These are phyloP conservation scores for Drosophila tsacasi DNA, from an alignment of 1,140 invertebrate species.

Conservation along the genomic window DNA sequence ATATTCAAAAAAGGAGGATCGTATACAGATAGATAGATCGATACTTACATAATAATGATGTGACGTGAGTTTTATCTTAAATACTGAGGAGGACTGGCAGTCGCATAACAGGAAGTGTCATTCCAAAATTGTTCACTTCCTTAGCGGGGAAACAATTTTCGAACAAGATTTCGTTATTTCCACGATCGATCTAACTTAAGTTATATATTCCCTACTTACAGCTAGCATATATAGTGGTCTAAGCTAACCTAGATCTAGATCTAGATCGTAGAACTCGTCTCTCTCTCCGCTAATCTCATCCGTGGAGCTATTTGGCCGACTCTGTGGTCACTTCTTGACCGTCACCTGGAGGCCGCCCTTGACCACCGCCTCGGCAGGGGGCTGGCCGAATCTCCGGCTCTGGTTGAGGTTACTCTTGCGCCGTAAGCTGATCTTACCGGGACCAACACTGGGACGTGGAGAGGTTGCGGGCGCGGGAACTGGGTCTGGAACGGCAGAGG, in stretches of 20 bases:
- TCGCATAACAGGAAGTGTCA: slow-evolving; percentile 59
- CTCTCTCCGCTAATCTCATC: slow-evolving; percentile 48
- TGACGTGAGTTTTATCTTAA: slow-evolving; percentile 38
- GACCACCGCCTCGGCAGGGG: slow-evolving; percentile 73
- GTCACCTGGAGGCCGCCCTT: slow-evolving; percentile 77
- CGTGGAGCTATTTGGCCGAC: slow-evolving; percentile 20
- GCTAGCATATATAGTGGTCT: slow-evolving; percentile 19
- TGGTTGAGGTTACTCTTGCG: slow-evolving; percentile 66
- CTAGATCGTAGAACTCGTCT: slow-evolving; percentile 8
- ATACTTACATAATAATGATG: slow-evolving; percentile 37
- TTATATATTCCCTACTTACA: slow-evolving; percentile 63
- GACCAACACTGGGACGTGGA: slow-evolving; percentile 6
- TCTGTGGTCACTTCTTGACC: slow-evolving; percentile 63
- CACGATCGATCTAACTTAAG: slow-evolving; percentile 32
- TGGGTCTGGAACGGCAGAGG: neutral
- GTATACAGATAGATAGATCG: slow-evolving; percentile 36
- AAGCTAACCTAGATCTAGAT: slow-evolving; percentile 22
- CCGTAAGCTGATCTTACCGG: slow-evolving; percentile 46
- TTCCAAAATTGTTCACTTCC: slow-evolving; percentile 73
- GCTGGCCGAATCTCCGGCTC: slow-evolving; percentile 66
- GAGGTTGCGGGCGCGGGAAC: neutral
- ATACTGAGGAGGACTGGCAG: slow-evolving; percentile 61
- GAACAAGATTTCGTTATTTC: slow-evolving; percentile 71
- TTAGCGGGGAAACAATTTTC: slow-evolving; percentile 61
- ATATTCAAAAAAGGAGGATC: slow-evolving; percentile 25